A percentile compares a stretch with the other conserved stretches of the same genome.
Conservation (phyloP, 1,140 invertebrate genomes). For the Drosophila aff. region DNA sequence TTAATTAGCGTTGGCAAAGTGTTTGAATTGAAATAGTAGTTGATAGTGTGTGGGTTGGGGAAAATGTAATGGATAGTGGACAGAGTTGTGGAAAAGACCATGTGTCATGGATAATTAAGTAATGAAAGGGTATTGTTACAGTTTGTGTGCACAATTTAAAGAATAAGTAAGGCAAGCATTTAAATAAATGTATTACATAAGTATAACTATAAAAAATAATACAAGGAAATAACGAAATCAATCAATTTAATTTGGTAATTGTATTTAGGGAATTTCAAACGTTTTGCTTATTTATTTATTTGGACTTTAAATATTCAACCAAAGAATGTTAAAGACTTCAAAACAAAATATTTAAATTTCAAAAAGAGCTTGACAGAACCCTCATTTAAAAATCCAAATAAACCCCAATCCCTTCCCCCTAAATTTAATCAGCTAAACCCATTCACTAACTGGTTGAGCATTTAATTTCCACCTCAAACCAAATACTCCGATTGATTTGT, state of each 20-base stretch:
- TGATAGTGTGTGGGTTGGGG: constrained; percentile 7
- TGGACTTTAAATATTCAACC: background rate
- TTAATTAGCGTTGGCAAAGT: constrained; percentile 69
- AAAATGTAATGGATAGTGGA: constrained; percentile 1
- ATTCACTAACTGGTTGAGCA: constrained; percentile 23
- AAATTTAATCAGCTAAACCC: constrained; percentile 28
- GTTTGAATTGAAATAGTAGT: constrained; percentile 58
- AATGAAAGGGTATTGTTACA: too few species aligned
- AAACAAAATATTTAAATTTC: background rate
- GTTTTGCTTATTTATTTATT: too few species aligned
- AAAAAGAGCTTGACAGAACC: background rate
- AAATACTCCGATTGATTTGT: constrained; percentile 41
- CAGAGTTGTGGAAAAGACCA: background rate
- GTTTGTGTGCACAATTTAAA: background rate
- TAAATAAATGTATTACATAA: background rate
- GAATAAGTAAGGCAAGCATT: background rate
- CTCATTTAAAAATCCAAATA: background rate
- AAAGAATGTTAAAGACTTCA: too few species aligned
- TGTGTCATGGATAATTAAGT: constrained; percentile 1
- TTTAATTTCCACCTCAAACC: constrained; percentile 25
- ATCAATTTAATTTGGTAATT: background rate
- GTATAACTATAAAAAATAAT: background rate
- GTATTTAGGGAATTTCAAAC: too few species aligned
- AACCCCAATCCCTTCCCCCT: too few species aligned
- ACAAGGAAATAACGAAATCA: background rate